Conservation (phyloP, 2,888 invertebrate species). For the Poecilobothrus nobilitatus region DNA sequence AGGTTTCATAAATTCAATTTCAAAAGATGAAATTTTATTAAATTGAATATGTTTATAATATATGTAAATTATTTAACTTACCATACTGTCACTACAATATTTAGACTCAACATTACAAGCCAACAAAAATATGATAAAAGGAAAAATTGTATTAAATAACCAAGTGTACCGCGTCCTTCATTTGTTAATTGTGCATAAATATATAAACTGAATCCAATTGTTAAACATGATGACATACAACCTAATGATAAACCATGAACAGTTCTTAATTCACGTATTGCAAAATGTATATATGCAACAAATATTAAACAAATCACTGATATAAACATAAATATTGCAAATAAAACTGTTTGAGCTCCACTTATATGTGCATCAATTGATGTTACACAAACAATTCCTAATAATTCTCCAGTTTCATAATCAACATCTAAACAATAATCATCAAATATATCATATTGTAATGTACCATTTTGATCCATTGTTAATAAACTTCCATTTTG, state of each 20-base stretch:
- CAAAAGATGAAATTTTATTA: no score
- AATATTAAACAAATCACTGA: slow-evolving; percentile 38
- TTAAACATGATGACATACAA: slow-evolving; percentile 37
- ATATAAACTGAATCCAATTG: slow-evolving; percentile 37
- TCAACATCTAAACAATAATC: slow-evolving; percentile 40
- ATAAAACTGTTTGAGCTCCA: slow-evolving; percentile 31
- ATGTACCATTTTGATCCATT: slow-evolving; percentile 35
- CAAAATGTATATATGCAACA: slow-evolving; percentile 35
- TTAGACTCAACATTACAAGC: slow-evolving; percentile 38
- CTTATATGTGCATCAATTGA: slow-evolving; percentile 34
- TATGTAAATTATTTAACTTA: slow-evolving; percentile 25
- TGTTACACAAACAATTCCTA: slow-evolving; percentile 39
- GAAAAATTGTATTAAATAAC: slow-evolving; percentile 40
- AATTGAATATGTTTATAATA: no score
- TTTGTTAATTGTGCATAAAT: slow-evolving; percentile 36
- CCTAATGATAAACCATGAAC: slow-evolving; percentile 39
- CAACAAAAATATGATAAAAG: slow-evolving; percentile 40
- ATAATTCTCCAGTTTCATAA: slow-evolving; percentile 30
- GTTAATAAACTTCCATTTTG: slow-evolving; percentile 40
- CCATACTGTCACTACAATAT: slow-evolving; percentile 40
- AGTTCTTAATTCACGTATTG: slow-evolving; percentile 33
- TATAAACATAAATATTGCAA: slow-evolving; percentile 37
- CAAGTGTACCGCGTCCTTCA: slow-evolving; percentile 31
- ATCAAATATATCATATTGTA: slow-evolving; percentile 32
- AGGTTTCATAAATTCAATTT: no score